Conservation (phyloP, 2,888 invertebrate genomes). For the Cloeon dipterum region DNA sequence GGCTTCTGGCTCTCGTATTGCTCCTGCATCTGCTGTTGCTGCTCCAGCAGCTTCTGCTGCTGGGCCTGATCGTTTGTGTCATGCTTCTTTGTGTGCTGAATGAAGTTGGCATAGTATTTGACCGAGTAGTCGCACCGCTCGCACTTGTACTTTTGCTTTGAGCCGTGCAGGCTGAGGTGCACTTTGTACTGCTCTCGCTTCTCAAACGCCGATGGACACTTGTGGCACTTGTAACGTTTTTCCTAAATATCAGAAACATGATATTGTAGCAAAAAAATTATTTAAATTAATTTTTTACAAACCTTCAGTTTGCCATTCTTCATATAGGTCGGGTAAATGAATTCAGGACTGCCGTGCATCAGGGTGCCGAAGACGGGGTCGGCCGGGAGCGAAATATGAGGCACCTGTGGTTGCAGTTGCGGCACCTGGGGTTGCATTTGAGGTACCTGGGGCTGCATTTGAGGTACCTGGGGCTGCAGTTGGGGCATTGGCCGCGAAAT, state of each 20-base stretch:
- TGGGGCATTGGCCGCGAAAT: slow-evolving; percentile 9
- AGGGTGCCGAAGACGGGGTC: slow-evolving; percentile 43
- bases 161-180: slow-evolving; percentile 60
- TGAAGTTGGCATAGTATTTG: slow-evolving; percentile 62
- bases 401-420: slow-evolving; percentile 21
- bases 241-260: no score
- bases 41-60: slow-evolving; percentile 23
- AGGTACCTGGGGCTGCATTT: slow-evolving; percentile 6
- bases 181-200: slow-evolving; percentile 65
- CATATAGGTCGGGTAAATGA: slow-evolving; percentile 47
- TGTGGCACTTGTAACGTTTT: slow-evolving; percentile 59
- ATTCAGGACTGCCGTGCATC: slow-evolving; percentile 53
- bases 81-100: slow-evolving; percentile 62
- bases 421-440: slow-evolving; percentile 20
- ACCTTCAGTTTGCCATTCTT: slow-evolving; percentile 49
- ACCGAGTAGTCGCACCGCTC: slow-evolving; percentile 72
- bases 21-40: no score
- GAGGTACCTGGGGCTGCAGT: slow-evolving; percentile 7
- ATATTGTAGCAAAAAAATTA: no score
- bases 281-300: no score
- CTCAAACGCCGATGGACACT: slow-evolving; percentile 72
- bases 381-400: no score
- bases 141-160: slow-evolving; percentile 61
- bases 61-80: slow-evolving; percentile 42
- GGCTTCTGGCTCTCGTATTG: slow-evolving; percentile 7